Conservation (phyloP, 2,113 vertebrate genomes). For the Cairina moschata region DNA sequence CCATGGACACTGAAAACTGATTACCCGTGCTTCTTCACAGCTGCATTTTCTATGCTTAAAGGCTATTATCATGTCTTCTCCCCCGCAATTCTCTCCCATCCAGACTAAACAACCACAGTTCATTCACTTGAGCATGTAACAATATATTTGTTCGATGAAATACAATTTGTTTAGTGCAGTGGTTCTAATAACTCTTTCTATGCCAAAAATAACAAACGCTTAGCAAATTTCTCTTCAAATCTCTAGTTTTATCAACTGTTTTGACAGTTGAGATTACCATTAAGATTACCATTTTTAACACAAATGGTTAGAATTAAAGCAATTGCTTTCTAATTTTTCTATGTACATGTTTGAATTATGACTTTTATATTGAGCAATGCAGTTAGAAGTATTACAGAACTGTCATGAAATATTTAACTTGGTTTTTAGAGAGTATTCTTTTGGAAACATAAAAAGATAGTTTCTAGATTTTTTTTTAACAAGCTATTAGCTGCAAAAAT, state of each 20-base stretch:
- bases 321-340: slow-evolving; percentile 16
- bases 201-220: slow-evolving; percentile 58
- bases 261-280: slow-evolving; percentile 22
- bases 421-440: background rate
- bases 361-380: background rate
- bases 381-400: background rate
- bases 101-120: slow-evolving; percentile 42
- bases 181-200: slow-evolving; percentile 4
- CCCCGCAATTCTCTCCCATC: background rate
- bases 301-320: slow-evolving; percentile 8
- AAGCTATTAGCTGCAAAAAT: slow-evolving; percentile 4
- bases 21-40: background rate
- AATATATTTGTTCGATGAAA: slow-evolving; percentile 28
- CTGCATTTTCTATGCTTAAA: background rate
- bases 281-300: slow-evolving; percentile 30
- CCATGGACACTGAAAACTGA: background rate
- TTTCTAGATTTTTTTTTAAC: background rate
- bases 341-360: background rate
- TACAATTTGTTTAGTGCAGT: background rate
- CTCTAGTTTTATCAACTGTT: slow-evolving; percentile 26
- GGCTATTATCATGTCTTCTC: background rate
- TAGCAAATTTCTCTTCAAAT: slow-evolving; percentile 17
- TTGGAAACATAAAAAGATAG: background rate
- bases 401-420: background rate
- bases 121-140: background rate